Base-by-base conservation (phyloP, 2,888 invertebrate species). In the Craniophora ligustri region DNA sequence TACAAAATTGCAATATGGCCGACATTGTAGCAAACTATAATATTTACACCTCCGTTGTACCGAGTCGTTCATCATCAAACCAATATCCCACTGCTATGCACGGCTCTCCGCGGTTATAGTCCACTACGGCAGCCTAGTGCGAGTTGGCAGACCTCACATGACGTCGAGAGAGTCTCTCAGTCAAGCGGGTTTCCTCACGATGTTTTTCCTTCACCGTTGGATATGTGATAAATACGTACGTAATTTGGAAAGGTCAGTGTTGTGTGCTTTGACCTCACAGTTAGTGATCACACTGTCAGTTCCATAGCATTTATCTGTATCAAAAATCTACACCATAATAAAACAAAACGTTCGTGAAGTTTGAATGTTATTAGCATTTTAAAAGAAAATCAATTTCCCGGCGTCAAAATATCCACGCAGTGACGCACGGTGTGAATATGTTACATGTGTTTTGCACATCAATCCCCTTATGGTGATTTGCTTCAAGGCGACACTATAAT, bases 321-420 rank as follows among this genome's bases (percentile, higher is more conserved):
- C 23, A 34, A 42, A 41, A 51, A 62, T 61, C 61, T 47, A 7
- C 54, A 32, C 42, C 40, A 36, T 49, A 30, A 7, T 61, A 42
- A 61, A 47, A 7, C 55, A 45, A 36, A 44, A 34, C 40, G 44
- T 64, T 49, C 44, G 42, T 35, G 42, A 21, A 39, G 35, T 32
- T 55, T 39, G 46, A 67, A 62, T 67, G 41, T 50, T 46, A 67
- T 69, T 72, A 50, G 40, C 49, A 72, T 72, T 62, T 71, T 49
- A 48, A 62, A 59, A 50, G 14, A 41, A 36, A 62, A 53, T 21
- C 34, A 45, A n/a, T 59, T 58, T 48, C 34, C 35, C 26, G 15
- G 26, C 47, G 58, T 41, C 62, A 38, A 62, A 67, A 71, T 57
- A 67, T 72, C 67, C 54, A 54, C 41, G 44, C 32, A 53, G 50